phyloP scores from a whole-genome alignment of 2,888 invertebrate species.

The Tenthredo notha region DNA sequence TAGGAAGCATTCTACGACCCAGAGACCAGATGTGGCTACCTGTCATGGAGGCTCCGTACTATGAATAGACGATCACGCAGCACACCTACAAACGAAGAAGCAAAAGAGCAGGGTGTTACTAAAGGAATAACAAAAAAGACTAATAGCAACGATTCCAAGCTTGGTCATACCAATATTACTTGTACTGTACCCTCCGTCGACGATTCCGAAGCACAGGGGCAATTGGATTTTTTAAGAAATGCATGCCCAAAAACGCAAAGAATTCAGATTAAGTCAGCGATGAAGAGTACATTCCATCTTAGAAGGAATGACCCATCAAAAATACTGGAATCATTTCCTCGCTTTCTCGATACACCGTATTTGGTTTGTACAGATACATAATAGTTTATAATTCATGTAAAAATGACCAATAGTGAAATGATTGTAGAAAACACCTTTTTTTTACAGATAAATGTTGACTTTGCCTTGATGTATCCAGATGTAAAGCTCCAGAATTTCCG shows the following conservation, averaged over 20 bases:
- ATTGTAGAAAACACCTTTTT: not conserved
- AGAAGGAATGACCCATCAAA: slow-evolving; percentile 12
- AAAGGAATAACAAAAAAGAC: not conserved
- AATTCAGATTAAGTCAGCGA: slow-evolving; percentile 26
- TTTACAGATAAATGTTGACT: slow-evolving; percentile 47
- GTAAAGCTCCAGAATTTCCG: slow-evolving; percentile 40
- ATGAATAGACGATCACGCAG: not conserved
- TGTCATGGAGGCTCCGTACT: slow-evolving; percentile 43
- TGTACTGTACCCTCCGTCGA: not conserved
- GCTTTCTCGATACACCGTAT: slow-evolving; percentile 48
- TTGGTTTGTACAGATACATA: slow-evolving; percentile 38
- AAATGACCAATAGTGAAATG: not conserved
- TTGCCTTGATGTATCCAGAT: slow-evolving; percentile 38
- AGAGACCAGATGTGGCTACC: slow-evolving; percentile 25
- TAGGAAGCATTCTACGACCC: slow-evolving; percentile 47
- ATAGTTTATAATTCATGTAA: slow-evolving; percentile 1
- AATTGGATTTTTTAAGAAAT: slow-evolving; percentile 18
- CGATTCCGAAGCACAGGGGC: not conserved
- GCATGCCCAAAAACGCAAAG: slow-evolving; percentile 39
- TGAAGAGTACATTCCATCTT: slow-evolving; percentile 22
- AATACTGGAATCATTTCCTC: slow-evolving; percentile 1
- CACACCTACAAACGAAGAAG: not conserved
- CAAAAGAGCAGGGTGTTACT: not conserved
- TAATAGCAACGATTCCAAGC: not conserved
- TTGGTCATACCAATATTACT: not conserved